A percentile compares a stretch with the other conserved stretches of the same genome.
phyloP scores from a whole-genome alignment of 2,888 invertebrate genomes.

The Cephus pygmeus region DNA sequence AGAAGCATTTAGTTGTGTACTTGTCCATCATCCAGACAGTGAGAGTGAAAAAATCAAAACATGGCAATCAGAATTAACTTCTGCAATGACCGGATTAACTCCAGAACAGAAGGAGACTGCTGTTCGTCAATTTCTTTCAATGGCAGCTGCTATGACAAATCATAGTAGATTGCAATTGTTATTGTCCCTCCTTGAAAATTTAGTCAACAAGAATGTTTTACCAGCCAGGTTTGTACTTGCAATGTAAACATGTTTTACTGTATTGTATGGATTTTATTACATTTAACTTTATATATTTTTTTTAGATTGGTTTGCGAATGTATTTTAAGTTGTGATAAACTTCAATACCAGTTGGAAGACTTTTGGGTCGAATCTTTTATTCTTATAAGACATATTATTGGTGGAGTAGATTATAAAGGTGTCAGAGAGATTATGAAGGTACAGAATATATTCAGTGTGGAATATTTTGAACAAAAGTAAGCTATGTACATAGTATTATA shows the following conservation, averaged over 20 bases:
- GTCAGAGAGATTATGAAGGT: conserved; percentile 93
- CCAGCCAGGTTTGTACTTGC: conserved; percentile 74
- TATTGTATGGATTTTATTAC: not conserved
- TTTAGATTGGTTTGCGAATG: conserved; percentile 84
- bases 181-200: conserved; percentile 78
- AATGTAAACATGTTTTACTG: not conserved
- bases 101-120: conserved; percentile 81
- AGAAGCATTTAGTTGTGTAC: conserved; percentile 89
- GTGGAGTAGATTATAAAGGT: conserved; percentile 95
- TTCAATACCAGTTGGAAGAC: conserved; percentile 82
- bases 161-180: conserved; percentile 81
- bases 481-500: conserved; percentile 2
- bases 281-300: not conserved
- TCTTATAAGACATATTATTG: conserved; percentile 85
- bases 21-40: conserved; percentile 80
- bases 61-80: conserved; percentile 78
- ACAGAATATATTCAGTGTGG: conserved; percentile 32
- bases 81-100: conserved; percentile 74
- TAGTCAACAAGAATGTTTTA: conserved; percentile 79
- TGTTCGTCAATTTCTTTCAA: conserved; percentile 79
- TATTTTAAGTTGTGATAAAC: conserved; percentile 83
- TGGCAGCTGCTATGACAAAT: conserved; percentile 80
- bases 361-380: conserved; percentile 93
- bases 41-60: conserved; percentile 76
- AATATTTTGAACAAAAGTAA: not conserved